Conservation (phyloP, 2,888 invertebrate genomes). For the Neria commutata region DNA sequence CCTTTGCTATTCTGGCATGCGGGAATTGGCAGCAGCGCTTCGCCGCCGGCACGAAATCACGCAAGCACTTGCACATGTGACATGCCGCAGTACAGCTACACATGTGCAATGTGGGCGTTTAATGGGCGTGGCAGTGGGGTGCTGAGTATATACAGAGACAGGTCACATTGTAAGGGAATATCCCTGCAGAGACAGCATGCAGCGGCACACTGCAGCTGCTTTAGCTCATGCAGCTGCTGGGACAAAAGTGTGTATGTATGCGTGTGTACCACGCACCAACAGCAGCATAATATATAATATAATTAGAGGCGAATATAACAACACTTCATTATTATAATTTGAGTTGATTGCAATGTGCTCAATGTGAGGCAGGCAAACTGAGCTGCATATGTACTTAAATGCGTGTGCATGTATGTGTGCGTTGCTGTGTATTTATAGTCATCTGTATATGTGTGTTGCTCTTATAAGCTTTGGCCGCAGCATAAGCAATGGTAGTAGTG, state of each 20-base stretch:
- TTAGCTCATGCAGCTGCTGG: no score
- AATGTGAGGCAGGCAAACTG: background rate
- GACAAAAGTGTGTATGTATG: no score
- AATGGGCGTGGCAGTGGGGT: no score
- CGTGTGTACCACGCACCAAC: no score
- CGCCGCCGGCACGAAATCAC: background rate
- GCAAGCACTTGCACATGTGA: background rate
- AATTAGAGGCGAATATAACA: no score
- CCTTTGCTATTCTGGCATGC: background rate
- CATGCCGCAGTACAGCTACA: background rate
- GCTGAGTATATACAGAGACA: no score
- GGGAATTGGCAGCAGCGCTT: background rate
- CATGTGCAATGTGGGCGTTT: no score
- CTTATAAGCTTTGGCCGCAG: background rate
- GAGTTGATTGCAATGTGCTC: constrained; percentile 15
- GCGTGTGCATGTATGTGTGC: background rate
- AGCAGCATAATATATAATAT: no score
- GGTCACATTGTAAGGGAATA: no score
- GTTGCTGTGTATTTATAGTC: background rate
- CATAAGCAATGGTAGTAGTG: background rate
- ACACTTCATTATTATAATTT: constrained; percentile 17
- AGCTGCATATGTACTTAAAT: background rate
- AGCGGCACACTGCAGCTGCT: no score
- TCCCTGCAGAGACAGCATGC: no score
- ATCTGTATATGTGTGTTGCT: constrained; percentile 5